phyloP scores from a whole-genome alignment of 2,797 vertebrate genomes.

The Lindbergichthys nudifrons region DNA sequence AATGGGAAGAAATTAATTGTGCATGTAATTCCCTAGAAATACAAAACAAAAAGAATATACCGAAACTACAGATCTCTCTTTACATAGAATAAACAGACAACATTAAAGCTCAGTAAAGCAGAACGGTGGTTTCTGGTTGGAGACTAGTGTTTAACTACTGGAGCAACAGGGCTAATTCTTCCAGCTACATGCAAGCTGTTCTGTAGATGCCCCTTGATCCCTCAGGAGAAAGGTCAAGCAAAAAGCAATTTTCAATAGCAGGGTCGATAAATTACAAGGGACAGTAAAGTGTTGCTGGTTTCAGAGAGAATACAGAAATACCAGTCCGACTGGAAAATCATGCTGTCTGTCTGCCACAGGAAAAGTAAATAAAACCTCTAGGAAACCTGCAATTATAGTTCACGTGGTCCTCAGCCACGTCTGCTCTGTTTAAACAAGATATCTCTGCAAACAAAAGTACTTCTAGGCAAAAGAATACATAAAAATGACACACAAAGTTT shows the following conservation, averaged over 20 bases:
- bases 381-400: constrained; percentile 48
- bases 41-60: background rate
- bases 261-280: constrained; percentile 19
- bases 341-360: constrained; percentile 15
- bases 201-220: constrained; percentile 52
- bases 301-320: constrained; percentile 19
- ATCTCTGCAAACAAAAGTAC: constrained; percentile 30
- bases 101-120: background rate
- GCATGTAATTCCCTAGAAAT: background rate
- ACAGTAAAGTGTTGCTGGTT: constrained; percentile 11
- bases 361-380: constrained; percentile 46
- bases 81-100: constrained; percentile 7
- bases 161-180: constrained; percentile 22
- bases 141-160: constrained; percentile 32
- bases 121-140: constrained; percentile 20
- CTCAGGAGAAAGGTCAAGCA: constrained; percentile 14
- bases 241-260: constrained; percentile 2
- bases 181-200: constrained; percentile 13
- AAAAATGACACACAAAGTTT: background rate
- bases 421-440: constrained; percentile 43
- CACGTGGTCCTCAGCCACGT: constrained; percentile 9
- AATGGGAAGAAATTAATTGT: background rate
- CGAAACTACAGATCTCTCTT: background rate
- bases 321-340: constrained; percentile 41
- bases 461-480: constrained; percentile 3